A percentile compares a stretch with the other conserved stretches of the same genome.
Evolutionary conservation across 2,797 vertebrate species (phyloP).

Genomic region (Macrochelys suwanniensis): DNA sequence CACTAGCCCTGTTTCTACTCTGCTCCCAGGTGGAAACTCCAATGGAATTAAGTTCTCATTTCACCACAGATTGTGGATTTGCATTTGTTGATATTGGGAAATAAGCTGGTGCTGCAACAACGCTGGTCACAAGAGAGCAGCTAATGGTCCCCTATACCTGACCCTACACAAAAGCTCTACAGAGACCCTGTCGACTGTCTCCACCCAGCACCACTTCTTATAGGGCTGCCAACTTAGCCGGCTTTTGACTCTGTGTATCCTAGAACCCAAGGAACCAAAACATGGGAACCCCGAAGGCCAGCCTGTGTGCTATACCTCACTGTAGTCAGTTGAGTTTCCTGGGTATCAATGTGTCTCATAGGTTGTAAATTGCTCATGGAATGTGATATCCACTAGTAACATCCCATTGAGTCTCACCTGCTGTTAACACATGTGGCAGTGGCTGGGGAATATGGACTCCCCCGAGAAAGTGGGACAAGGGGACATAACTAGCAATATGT

Average conservation of each 20-base stretch:
- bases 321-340: background rate
- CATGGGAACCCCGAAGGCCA: fast-evolving
- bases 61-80: background rate
- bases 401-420: background rate
- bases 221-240: background rate
- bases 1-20: background rate
- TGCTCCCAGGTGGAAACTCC: constrained; percentile 10
- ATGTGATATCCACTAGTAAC: fast-evolving
- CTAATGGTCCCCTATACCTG: background rate
- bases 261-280: fast-evolving
- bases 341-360: background rate
- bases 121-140: background rate
- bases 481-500: too few species aligned
- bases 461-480: background rate
- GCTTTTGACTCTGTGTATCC: fast-evolving
- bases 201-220: background rate
- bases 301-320: background rate
- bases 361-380: background rate
- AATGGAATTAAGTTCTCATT: constrained; percentile 10
- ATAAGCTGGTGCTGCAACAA: background rate
- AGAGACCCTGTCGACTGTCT: background rate
- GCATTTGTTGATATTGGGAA: background rate
- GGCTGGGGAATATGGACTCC: too few species aligned
- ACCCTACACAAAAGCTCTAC: background rate
- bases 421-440: background rate